phyloP scores from a whole-genome alignment of 2,797 vertebrate species.

The Liparis tanakae region DNA sequence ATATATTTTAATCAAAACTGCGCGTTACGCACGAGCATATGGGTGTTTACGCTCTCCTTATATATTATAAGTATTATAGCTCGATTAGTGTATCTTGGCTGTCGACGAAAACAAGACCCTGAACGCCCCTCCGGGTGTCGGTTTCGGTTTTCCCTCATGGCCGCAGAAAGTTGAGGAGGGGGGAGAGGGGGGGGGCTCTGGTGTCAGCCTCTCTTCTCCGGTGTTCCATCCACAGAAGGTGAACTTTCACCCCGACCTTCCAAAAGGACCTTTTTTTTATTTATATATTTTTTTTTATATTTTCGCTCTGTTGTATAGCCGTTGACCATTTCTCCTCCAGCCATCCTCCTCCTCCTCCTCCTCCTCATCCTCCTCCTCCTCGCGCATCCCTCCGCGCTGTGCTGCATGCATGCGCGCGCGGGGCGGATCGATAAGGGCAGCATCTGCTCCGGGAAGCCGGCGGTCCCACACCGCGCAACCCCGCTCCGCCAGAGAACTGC shows the following conservation, averaged over 20 bases:
- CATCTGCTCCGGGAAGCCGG: constrained; percentile 84
- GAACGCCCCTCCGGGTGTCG: constrained; percentile 22
- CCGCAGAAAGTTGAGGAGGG: constrained; percentile 15
- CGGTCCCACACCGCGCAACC: constrained; percentile 81
- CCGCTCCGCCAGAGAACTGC: constrained; percentile 76
- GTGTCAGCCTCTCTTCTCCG: constrained; percentile 62
- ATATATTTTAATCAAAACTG: neutral
- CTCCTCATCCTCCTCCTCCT: constrained; percentile 1
- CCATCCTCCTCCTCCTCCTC: constrained; percentile 63
- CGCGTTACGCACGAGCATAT: neutral
- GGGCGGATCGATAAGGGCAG: constrained; percentile 83
- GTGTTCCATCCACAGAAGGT: constrained; percentile 76
- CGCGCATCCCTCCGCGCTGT: constrained; percentile 65
- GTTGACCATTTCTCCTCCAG: constrained; percentile 82
- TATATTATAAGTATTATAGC: neutral
- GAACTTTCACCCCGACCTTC: constrained; percentile 83
- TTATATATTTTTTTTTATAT: constrained; percentile 18
- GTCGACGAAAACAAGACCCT: constrained; percentile 12
- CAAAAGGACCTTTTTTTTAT: constrained; percentile 68
- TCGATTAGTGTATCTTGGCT: neutral
- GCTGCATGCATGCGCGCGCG: constrained; percentile 48
- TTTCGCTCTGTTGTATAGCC: constrained; percentile 60
- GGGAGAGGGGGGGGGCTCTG: constrained; percentile 33
- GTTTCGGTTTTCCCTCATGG: constrained; percentile 1
- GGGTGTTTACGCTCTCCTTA: neutral